These are phyloP conservation scores for Rhinogobius similis DNA, from an alignment of 2,113 vertebrate genomes.

Conservation along the genomic window DNA sequence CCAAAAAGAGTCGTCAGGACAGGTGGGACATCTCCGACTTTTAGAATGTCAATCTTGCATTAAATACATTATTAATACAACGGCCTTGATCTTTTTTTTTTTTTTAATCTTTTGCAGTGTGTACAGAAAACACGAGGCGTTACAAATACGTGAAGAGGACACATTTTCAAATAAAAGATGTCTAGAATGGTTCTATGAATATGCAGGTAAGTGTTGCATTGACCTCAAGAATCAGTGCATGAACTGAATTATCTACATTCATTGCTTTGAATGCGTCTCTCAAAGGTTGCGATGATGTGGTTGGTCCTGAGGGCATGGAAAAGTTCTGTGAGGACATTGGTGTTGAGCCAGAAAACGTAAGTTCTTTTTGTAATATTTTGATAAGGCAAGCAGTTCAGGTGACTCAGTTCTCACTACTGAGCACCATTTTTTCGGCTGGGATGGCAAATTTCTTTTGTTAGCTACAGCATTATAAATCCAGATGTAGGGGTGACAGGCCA, in stretches of 20 bases:
- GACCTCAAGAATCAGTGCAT: not conserved
- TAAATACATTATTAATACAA: not conserved
- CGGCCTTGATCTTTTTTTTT: not conserved
- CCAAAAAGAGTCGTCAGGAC: slow-evolving; percentile 98
- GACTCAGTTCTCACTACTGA: not conserved
- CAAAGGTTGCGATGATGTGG: slow-evolving; percentile 90
- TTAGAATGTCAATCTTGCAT: not conserved
- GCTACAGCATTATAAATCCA: not conserved
- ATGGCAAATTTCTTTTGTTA: slow-evolving; percentile 3
- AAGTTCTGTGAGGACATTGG: slow-evolving; percentile 99
- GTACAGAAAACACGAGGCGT: slow-evolving; percentile 93
- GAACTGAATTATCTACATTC: not conserved
- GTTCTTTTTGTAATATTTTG: slow-evolving; percentile 26
- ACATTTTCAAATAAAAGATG: slow-evolving; percentile 96
- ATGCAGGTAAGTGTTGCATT: slow-evolving; percentile 83
- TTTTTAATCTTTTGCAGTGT: slow-evolving; percentile 77
- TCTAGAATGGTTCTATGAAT: slow-evolving; percentile 99
- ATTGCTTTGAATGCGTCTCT: slow-evolving; percentile 20
- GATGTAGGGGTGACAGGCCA: not conserved
- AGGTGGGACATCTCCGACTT: slow-evolving; percentile 76
- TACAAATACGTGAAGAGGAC: slow-evolving; percentile 93
- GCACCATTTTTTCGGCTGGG: not conserved
- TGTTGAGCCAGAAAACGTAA: slow-evolving; percentile 98
- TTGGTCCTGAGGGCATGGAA: slow-evolving; percentile 98
- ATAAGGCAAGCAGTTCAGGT: slow-evolving; percentile 4